phyloP scores from a whole-genome alignment of 2,888 invertebrate genomes.

The Sinhomidia bicolor region DNA sequence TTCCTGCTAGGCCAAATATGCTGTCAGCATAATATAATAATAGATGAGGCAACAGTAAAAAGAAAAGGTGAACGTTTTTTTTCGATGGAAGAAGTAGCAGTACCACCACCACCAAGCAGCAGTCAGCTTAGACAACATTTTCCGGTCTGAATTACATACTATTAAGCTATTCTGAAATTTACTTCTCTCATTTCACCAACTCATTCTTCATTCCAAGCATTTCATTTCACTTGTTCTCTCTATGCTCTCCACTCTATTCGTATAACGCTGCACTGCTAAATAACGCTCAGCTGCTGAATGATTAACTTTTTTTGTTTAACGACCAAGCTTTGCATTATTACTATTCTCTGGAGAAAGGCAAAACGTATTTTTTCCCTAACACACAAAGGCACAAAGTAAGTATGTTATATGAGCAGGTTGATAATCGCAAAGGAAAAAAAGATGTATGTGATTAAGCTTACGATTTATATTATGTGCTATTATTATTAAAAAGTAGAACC shows the following conservation, averaged over 20 bases:
- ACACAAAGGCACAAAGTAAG: no score
- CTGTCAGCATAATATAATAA: slow-evolving; percentile 16
- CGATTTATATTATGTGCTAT: slow-evolving; percentile 3
- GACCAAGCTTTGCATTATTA: slow-evolving; percentile 4
- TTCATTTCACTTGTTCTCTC: slow-evolving; percentile 33
- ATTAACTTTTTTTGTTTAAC: slow-evolving; percentile 36
- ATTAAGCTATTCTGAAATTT: slow-evolving; percentile 25
- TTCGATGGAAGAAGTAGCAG: no score
- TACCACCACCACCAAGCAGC: neutral
- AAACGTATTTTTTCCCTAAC: neutral
- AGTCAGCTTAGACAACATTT: neutral
- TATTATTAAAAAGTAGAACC: neutral
- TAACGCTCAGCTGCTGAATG: slow-evolving; percentile 31
- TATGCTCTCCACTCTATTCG: no score
- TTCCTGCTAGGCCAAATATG: slow-evolving; percentile 27
- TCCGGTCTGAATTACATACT: slow-evolving; percentile 31
- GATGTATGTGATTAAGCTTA: slow-evolving; percentile 34
- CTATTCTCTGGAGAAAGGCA: neutral
- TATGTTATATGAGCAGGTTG: slow-evolving; percentile 24
- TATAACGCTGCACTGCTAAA: no score
- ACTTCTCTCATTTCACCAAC: slow-evolving; percentile 34
- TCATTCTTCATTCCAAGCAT: slow-evolving; percentile 37
- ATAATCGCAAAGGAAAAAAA: slow-evolving; percentile 16
- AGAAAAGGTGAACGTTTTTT: slow-evolving; percentile 10
- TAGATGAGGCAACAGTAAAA: neutral